Percentiles rank a stretch among this genome's conserved stretches.
Evolutionary conservation across 92 coral and sea anemone species (phyloP).

Genomic region (Epizoanthus scotinus): DNA sequence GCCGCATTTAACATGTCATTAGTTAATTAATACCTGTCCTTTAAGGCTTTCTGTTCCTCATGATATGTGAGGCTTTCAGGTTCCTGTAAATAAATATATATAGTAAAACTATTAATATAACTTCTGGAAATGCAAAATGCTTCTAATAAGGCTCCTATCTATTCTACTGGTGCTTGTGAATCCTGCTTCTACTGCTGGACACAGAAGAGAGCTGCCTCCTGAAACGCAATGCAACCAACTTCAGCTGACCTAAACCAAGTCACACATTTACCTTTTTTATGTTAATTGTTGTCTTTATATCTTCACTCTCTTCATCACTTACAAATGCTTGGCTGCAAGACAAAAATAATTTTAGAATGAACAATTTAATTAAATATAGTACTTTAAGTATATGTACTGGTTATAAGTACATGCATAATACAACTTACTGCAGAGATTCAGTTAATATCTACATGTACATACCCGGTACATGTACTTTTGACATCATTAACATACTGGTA

Average conservation of each 20-base stretch:
- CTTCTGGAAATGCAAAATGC: no score
- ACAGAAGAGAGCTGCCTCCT: neutral
- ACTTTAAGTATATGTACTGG: neutral
- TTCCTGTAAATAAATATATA: constrained; percentile 49
- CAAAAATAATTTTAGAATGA: neutral
- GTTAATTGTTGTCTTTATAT: constrained; percentile 43
- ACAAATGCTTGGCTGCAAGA: constrained; percentile 81
- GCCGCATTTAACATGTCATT: neutral
- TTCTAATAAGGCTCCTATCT: no score
- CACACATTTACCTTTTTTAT: neutral
- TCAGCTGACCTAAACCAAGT: neutral
- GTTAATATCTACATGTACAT: neutral
- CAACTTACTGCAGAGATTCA: no score
- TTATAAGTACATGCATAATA: neutral
- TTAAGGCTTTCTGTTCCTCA: constrained; percentile 85
- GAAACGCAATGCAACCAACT: neutral
- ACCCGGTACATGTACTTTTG: neutral
- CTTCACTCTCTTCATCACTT: constrained; percentile 78
- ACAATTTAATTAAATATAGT: neutral
- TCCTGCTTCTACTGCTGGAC: neutral
- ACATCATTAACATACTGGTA: neutral
- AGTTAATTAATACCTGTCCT: constrained; percentile 83
- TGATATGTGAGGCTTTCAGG: constrained; percentile 66
- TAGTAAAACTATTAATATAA: neutral
- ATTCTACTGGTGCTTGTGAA: neutral